Evolutionary conservation across 2,888 invertebrate species (phyloP), one percentile per base, ranked within the genome.

Genomic region (Caenorhabditis sp.): DNA sequence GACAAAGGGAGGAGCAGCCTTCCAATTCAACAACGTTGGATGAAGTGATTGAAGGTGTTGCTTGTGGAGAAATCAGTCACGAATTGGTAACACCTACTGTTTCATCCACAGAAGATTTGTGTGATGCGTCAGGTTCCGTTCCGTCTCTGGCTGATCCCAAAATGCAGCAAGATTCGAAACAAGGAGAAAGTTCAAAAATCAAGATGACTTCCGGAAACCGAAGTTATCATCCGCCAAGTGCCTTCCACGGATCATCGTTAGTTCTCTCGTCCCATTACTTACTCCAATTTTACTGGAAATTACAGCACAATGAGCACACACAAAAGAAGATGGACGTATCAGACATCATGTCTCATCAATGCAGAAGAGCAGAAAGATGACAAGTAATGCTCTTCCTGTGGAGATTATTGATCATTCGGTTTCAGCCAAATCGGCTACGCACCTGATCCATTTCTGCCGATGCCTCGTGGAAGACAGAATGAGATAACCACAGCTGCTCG

Each of bases 281-380:
- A 19, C 19, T 38, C 12, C 38, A 24, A 26, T 2, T 56, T 22
- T 1, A 12, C 16, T 31, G 16, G 58, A 49, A 24, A 31, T 69
- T 79, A 8, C 61, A 80, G 80, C 16, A 84, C 80, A 4, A 76
- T 84, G 80, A 72, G 80, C 3, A 47, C 31, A n/a, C 80, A 80
- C n/a, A 76, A 76, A 47, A 56, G 75, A 26, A 69, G 66, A n/a
- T 83, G 83, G 83, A 70, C 79, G 19, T 83, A 83, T 44, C 79
- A 59, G 22, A 83, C 72, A 51, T 75, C 80, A 3, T 72, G 80
- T 38, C 59, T 74, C n/a, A 83, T 83, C 14, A 75, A 79, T 49
- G 74, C 83, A n/a, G 82, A 68, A 0, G 77, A 82, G 26, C 77
- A 66, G 28, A 66, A 51, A 28, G 59, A 51, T 28, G 74, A 80